These are phyloP conservation scores for Amblyraja radiata DNA, from an alignment of 2,797 vertebrate species.

Conservation along the genomic window DNA sequence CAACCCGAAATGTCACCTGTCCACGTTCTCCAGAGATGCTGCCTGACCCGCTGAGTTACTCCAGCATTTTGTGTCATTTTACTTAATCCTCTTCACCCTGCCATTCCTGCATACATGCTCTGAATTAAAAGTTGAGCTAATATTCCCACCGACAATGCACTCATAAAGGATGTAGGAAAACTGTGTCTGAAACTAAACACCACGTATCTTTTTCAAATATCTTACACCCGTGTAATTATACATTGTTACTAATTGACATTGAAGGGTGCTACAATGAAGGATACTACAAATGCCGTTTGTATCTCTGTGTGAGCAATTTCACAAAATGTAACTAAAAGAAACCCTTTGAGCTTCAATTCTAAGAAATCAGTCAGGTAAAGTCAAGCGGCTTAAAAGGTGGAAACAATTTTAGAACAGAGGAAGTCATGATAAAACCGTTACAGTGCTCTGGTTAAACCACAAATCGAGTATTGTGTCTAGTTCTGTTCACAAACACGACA, in stretches of 20 bases:
- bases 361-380: background rate
- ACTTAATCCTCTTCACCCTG: too few relatives aligned
- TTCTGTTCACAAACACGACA: background rate
- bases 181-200: background rate
- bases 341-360: background rate
- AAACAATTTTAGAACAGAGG: background rate
- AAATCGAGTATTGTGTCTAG: background rate
- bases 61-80: too few relatives aligned
- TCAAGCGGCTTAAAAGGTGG: background rate
- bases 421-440: background rate
- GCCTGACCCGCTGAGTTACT: too few relatives aligned
- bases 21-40: too few relatives aligned
- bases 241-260: background rate
- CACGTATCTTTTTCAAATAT: background rate
- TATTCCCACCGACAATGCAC: background rate
- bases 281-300: background rate
- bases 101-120: background rate
- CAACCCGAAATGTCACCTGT: too few relatives aligned
- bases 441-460: background rate
- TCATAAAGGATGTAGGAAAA: background rate
- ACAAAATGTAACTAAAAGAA: background rate
- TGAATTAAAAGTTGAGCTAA: background rate
- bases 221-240: background rate
- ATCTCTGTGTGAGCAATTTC: background rate
- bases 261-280: too few relatives aligned